Evolutionary conservation across 1,140 invertebrate genomes (phyloP).

Genomic region (Solen grandis): DNA sequence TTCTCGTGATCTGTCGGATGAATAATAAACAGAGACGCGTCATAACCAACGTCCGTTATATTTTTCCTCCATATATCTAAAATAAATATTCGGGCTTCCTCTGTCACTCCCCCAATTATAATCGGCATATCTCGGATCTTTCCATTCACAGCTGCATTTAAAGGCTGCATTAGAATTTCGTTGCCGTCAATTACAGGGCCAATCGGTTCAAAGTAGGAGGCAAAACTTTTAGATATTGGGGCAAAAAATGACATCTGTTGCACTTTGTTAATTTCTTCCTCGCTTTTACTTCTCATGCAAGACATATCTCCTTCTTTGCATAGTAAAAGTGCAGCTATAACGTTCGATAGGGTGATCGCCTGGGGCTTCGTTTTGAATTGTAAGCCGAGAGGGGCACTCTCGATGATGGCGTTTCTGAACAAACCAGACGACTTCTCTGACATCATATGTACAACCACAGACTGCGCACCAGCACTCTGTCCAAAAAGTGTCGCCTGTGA

Average conservation of each 20-base stretch:
- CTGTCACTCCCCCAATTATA: conserved; percentile 59
- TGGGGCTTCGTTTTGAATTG: conserved; percentile 60
- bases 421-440: conserved; percentile 30
- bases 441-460: conserved; percentile 60
- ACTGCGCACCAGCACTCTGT: conserved; percentile 71
- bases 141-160: conserved; percentile 40
- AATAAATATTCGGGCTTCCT: conserved; percentile 64
- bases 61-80: too few species aligned
- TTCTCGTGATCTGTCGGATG: too few species aligned
- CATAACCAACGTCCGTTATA: too few species aligned
- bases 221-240: conserved; percentile 55
- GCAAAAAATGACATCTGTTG: conserved; percentile 36
- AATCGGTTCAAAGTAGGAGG: conserved; percentile 64
- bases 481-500: conserved; percentile 72
- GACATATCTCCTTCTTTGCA: neutral
- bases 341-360: conserved; percentile 46
- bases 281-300: conserved; percentile 17
- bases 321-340: conserved; percentile 5
- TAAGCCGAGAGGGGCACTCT: conserved; percentile 63
- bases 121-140: conserved; percentile 60
- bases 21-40: too few species aligned
- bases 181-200: conserved; percentile 63
- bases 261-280: conserved; percentile 29
- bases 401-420: conserved; percentile 60
- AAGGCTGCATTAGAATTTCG: conserved; percentile 32